Evolutionary conservation across 37 sponge, comb jelly and placozoan genomes (phyloP), one percentile per base, ranked within the genome.

Genomic region (Aphrocallistes beatrix): DNA sequence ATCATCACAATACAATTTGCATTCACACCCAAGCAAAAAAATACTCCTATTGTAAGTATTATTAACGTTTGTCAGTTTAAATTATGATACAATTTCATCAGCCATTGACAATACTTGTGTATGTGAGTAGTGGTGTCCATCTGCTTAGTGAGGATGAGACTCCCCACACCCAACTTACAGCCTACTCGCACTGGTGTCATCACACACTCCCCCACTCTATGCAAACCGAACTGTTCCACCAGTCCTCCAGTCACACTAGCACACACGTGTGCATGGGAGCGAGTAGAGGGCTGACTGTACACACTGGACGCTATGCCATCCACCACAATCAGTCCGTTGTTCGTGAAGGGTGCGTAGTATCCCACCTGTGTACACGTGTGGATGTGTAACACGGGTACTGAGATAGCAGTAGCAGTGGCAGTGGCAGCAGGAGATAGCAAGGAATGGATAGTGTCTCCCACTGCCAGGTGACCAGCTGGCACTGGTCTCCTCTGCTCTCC

Each of bases 311-410:
- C 75, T 60, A 60, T 60, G 75, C 34, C 34, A 28, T 60, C 75
- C 75, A 60, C 75, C 75, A 60, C 75, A 60, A 60, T 60, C 17
- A 60, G n/a, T 60, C 75, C 75, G 75, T 60, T 60, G 75, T 60
- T 60, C 17, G 75, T 60, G 75, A 60, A 60, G 34, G 75, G 75
- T 25, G 75, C 75, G 75, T 60, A 60, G 75, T 60, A 60, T 13
- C 75, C 75, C 75, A 32, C 34, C 32, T 60, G 75, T 60, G 75
- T 60, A 28, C 75, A 60, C 32, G 75, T 60, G 75, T 13, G 32
- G 10, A 60, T 60, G 75, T 60, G 75, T 60, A 60, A 30, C 32
- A 60, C 75, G 34, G 75, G 75, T 30, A 60, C 75, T 60, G 75
- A 60, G 34, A 60, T 60, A n/a, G n/a, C n/a, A n/a, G n/a, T n/a